A percentile compares a stretch with the other conserved stretches of the same genome.
Evolutionary conservation across 2,113 vertebrate species (phyloP).

Genomic region (Grammomys surdaster): DNA sequence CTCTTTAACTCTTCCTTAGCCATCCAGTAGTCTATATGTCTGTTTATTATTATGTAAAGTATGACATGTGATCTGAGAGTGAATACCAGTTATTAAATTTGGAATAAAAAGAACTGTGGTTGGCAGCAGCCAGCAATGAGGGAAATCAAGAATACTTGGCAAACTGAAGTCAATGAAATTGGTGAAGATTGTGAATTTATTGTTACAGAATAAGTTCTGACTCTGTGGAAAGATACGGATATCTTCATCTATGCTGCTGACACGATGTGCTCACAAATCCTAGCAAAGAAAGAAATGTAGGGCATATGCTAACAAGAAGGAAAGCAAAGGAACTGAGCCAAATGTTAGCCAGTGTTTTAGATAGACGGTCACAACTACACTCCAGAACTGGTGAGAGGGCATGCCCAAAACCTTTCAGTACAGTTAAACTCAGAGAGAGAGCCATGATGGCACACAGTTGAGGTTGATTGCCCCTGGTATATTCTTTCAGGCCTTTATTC

Average conservation of each 20-base stretch:
- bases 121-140: not conserved
- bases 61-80: not conserved
- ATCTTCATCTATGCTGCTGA: not conserved
- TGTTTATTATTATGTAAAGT: not conserved
- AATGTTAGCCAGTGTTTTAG: slow-evolving; percentile 12
- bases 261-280: not conserved
- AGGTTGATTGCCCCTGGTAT: not conserved
- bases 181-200: not conserved
- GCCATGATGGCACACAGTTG: not conserved
- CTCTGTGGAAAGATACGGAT: not conserved
- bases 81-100: not conserved
- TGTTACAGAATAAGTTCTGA: not conserved
- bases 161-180: not conserved
- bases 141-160: not conserved
- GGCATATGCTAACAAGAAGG: not conserved
- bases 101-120: not conserved
- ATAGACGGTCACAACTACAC: not conserved
- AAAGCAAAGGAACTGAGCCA: slow-evolving; percentile 5
- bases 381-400: not conserved
- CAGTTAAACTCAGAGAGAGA: not conserved
- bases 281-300: not conserved
- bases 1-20: not conserved
- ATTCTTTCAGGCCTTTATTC: not conserved
- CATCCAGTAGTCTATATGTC: not conserved
- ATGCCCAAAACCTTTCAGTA: not conserved